Percentiles rank a stretch among this genome's conserved stretches.
These are phyloP conservation scores for Tetraodon nigroviridis DNA, from an alignment of 2,113 vertebrate species.

Conservation along the genomic window DNA sequence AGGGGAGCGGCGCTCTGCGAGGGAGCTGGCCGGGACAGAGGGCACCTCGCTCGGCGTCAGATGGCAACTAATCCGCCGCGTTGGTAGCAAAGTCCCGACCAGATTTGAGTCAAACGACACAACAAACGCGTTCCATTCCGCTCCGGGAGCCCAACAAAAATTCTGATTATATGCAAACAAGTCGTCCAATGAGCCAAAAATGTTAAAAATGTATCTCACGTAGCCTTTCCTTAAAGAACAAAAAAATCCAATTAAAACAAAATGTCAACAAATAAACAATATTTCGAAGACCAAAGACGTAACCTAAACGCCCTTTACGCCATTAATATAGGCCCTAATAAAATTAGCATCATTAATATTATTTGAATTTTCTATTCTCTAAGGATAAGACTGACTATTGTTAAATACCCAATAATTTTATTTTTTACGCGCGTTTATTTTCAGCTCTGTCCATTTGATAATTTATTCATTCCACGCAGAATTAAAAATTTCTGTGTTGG, in stretches of 20 bases:
- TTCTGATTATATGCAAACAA: neutral
- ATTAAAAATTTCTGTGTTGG: too few species aligned
- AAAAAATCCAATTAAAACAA: neutral
- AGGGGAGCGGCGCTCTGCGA: conserved; percentile 34
- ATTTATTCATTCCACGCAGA: conserved; percentile 13
- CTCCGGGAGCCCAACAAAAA: neutral
- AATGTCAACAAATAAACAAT: neutral
- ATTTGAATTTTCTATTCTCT: neutral
- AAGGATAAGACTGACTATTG: neutral
- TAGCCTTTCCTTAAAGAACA: neutral
- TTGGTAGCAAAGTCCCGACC: neutral
- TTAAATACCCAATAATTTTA: neutral
- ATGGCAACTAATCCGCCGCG: conserved; percentile 14
- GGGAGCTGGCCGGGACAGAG: conserved; percentile 53
- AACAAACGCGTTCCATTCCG: neutral
- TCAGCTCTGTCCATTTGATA: conserved; percentile 12
- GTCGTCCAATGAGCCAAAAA: neutral
- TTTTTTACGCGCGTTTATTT: neutral
- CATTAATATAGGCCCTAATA: neutral
- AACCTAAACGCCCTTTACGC: too few species aligned
- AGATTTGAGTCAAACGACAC: neutral
- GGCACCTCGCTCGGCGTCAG: conserved; percentile 38
- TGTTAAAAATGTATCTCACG: neutral
- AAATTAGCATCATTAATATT: neutral
- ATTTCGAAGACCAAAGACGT: neutral